Conservation (phyloP, 2,888 invertebrate species). For the Rotaria sp. region DNA sequence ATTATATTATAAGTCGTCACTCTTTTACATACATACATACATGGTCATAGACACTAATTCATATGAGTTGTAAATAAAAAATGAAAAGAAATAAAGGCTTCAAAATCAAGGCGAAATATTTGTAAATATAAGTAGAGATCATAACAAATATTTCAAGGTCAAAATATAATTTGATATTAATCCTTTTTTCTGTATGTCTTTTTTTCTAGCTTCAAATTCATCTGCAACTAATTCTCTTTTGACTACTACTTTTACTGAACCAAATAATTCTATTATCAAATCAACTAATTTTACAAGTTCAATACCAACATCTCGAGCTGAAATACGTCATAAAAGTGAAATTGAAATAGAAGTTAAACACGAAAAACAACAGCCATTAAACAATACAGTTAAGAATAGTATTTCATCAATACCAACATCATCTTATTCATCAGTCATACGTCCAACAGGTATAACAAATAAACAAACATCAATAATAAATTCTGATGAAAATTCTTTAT, state of each 20-base stretch:
- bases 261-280: not conserved
- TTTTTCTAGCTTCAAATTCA: not conserved
- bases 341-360: conserved; percentile 5
- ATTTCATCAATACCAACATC: not conserved
- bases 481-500: not conserved
- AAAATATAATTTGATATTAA: not conserved
- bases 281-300: not conserved
- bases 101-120: too few relatives aligned
- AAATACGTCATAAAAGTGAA: conserved; percentile 20
- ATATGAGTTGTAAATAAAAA: too few relatives aligned
- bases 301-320: not conserved
- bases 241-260: not conserved
- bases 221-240: not conserved
- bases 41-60: too few relatives aligned
- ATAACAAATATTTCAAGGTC: too few relatives aligned
- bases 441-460: not conserved
- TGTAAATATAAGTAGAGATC: too few relatives aligned
- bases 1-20: too few relatives aligned
- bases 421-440: not conserved
- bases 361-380: not conserved
- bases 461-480: not conserved
- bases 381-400: not conserved
- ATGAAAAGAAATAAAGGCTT: too few relatives aligned
- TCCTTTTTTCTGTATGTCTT: not conserved
- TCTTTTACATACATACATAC: too few relatives aligned